Evolutionary conservation across 2,113 vertebrate genomes (phyloP), one percentile per base, ranked within the genome.

Genomic region (Morone saxatilis): DNA sequence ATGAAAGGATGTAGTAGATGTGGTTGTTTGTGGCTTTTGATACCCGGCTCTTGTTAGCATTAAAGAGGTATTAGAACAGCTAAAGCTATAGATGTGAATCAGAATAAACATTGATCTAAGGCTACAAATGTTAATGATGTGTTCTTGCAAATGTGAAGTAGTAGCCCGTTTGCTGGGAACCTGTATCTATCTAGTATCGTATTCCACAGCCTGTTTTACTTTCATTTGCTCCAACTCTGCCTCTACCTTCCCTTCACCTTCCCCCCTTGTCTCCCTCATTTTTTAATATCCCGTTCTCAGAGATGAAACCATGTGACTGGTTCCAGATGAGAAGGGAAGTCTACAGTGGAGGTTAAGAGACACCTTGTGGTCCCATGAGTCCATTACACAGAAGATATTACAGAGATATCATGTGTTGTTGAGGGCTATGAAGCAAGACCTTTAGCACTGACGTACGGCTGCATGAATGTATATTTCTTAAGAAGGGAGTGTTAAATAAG

Each of bases 291-390:
- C 50, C 56, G 4, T 60, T 31, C 70, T 78, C 12, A 54, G 41
- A 59, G 56, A 66, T 74, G 45, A 74, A 75, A 51, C 71, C 38
- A 43, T 19, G 51, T 22, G 60, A 38, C 71, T 65, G 45, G 10
- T 51, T 38, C 25, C 36, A 57, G 70, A 72, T 7, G 12, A 74
- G 60, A 56, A 0, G 36, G 40, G 19, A 43, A 17, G 9, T 83
- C 51, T 84, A 19, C n/a, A 38, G 65, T 94, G 89, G 94, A 93
- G 89, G 82, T 82, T 65, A 91, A 94, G 95, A 92, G 95, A 93
- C 95, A 86, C 89, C 95, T 91, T 83, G 92, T 95, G 95, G 91
- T 86, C 88, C 71, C n/a, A 4, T 4, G 53, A 22, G 80, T 56
- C 65, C 63, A 89, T 82, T 89, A 74, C 92, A 94, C 14, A 16